Conservation (phyloP, 1,140 invertebrate species). For the Aphaenogaster rudis region DNA sequence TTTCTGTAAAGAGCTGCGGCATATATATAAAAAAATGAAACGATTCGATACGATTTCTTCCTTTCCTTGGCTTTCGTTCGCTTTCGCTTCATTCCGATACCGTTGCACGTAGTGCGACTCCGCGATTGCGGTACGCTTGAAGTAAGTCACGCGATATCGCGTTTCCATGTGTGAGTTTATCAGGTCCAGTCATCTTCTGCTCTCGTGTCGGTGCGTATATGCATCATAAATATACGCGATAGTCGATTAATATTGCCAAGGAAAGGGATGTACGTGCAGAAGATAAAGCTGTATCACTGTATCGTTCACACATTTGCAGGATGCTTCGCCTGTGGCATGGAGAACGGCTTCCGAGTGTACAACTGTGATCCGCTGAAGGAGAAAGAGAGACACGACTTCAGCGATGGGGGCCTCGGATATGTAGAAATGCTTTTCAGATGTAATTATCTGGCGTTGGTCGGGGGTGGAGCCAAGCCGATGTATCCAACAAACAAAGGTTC, state of each 20-base stretch:
- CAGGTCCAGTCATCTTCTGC: conserved; percentile 1
- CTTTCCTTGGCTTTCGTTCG: not conserved
- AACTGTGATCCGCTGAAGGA: conserved; percentile 99
- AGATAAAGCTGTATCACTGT: conserved; percentile 68
- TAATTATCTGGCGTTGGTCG: conserved; percentile 98
- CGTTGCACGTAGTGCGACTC: not conserved
- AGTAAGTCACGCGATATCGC: conserved; percentile 22
- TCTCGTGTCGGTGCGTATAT: not conserved
- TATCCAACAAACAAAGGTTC: conserved; percentile 97
- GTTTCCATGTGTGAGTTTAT: conserved; percentile 52
- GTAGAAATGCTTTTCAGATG: conserved; percentile 99
- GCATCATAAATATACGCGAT: conserved; percentile 7
- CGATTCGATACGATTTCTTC: not conserved
- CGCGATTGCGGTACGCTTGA: not conserved
- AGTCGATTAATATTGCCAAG: conserved; percentile 36
- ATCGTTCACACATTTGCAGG: conserved; percentile 88
- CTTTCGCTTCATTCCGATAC: not conserved
- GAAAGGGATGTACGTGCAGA: conserved; percentile 25
- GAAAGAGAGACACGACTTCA: conserved; percentile 97
- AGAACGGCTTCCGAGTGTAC: conserved; percentile 98
- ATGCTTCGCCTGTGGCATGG: conserved; percentile 99
- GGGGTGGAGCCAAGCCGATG: conserved; percentile 95
- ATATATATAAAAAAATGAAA: not conserved
- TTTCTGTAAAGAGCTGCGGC: not conserved
- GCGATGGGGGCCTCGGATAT: conserved; percentile 95